phyloP scores from a whole-genome alignment of 2,113 vertebrate species.

The Nansenia antarctica region DNA sequence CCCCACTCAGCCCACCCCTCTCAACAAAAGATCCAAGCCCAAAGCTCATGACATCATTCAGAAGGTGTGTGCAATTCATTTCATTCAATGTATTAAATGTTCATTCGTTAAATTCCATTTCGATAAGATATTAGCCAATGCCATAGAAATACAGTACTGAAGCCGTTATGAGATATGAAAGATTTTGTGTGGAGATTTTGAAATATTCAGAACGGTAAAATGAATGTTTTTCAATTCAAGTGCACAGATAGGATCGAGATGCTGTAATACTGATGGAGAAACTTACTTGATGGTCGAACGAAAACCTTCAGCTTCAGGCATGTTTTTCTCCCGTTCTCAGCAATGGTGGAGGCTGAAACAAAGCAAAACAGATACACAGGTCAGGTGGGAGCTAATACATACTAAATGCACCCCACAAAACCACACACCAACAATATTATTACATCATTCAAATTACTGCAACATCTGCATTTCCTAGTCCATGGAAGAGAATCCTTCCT shows the following conservation, averaged over 20 bases:
- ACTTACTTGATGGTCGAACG: conserved; percentile 98
- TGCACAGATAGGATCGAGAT: conserved; percentile 62
- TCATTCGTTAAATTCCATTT: neutral
- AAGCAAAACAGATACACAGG: conserved; percentile 48
- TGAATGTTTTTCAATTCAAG: no score
- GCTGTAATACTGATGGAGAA: conserved; percentile 25
- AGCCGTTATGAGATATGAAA: conserved; percentile 75
- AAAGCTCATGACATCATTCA: conserved; percentile 75
- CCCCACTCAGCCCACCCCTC: conserved; percentile 28
- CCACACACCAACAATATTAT: neutral
- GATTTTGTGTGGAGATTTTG: conserved; percentile 42
- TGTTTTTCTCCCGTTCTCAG: conserved; percentile 91
- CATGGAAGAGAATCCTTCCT: neutral
- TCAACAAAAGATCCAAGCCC: conserved; percentile 62
- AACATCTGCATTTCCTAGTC: neutral
- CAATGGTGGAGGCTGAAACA: conserved; percentile 89
- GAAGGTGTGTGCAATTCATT: conserved; percentile 45
- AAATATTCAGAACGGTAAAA: conserved; percentile 35
- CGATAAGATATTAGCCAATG: conserved; percentile 79
- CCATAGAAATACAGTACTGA: conserved; percentile 57
- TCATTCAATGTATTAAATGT: conserved; percentile 40
- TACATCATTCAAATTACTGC: neutral
- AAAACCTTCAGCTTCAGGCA: conserved; percentile 98
- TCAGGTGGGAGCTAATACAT: conserved; percentile 30
- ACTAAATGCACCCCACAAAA: conserved; percentile 1